Evolutionary conservation across 1,140 invertebrate genomes (phyloP).

Genomic region (Eueides isabella): DNA sequence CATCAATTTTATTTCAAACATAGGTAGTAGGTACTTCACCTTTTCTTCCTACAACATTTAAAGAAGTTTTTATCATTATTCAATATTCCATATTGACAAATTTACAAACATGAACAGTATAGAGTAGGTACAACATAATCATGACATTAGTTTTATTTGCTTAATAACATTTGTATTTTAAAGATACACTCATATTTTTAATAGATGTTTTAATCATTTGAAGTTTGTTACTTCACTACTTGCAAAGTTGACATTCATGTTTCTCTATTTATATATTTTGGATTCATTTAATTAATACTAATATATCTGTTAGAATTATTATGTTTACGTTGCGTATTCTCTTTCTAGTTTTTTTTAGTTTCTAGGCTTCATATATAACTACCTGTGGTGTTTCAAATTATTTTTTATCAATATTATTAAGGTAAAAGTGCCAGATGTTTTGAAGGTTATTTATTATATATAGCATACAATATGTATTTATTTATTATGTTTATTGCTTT

Average conservation of each 20-base stretch:
- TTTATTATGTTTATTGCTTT: not conserved
- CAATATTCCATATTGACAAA: not conserved
- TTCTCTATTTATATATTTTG: not conserved
- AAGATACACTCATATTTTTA: no score
- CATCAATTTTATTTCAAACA: not conserved
- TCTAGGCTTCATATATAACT: not conserved
- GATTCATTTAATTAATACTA: not conserved
- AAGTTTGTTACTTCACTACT: no score
- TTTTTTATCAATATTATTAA: conserved; percentile 15
- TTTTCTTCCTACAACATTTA: not conserved
- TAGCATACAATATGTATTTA: conserved; percentile 14
- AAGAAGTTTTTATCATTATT: not conserved
- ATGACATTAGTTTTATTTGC: not conserved
- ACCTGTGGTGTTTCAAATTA: conserved; percentile 29
- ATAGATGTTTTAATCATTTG: no score
- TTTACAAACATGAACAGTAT: not conserved
- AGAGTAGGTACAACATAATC: not conserved
- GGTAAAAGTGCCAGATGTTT: conserved; percentile 42
- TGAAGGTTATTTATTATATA: conserved; percentile 10
- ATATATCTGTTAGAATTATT: not conserved
- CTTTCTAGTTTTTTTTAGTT: not conserved
- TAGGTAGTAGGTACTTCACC: not conserved
- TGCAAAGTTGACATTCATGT: not conserved
- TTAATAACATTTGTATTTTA: not conserved
- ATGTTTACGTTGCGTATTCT: not conserved